phyloP scores from a whole-genome alignment of 2,888 invertebrate species.

The Esperia sulphurella region DNA sequence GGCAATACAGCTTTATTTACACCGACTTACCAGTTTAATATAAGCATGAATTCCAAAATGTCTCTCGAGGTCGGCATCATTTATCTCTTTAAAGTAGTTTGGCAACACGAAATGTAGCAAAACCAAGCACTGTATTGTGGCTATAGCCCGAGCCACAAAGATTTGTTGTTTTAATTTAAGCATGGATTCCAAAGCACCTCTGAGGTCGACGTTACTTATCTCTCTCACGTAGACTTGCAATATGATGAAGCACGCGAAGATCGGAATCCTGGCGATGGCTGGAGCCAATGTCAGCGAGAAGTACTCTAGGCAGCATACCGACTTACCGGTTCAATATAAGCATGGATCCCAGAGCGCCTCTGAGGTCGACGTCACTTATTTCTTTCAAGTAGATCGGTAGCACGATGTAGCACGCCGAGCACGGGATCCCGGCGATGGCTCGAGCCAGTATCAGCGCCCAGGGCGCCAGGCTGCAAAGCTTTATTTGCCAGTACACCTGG shows the following conservation, averaged over 20 bases:
- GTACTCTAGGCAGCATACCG: too few relatives aligned
- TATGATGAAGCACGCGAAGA: slow-evolving; percentile 71
- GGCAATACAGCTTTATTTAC: slow-evolving; percentile 56
- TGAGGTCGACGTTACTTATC: slow-evolving; percentile 65
- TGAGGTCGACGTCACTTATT: slow-evolving; percentile 65
- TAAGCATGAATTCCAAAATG: too few relatives aligned
- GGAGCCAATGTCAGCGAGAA: slow-evolving; percentile 66
- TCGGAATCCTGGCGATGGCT: slow-evolving; percentile 66
- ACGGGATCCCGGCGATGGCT: slow-evolving; percentile 66
- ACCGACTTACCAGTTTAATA: slow-evolving; percentile 63
- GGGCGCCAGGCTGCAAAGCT: slow-evolving; percentile 54
- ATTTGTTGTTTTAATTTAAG: too few relatives aligned
- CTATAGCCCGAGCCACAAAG: too few relatives aligned
- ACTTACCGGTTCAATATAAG: slow-evolving; percentile 66
- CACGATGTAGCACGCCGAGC: slow-evolving; percentile 71
- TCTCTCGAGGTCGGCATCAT: too few relatives aligned
- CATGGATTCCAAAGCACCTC: slow-evolving; percentile 69
- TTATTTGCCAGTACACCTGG: slow-evolving; percentile 69
- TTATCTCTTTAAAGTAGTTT: too few relatives aligned
- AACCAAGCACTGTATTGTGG: too few relatives aligned
- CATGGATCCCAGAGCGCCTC: slow-evolving; percentile 63
- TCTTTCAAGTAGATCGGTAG: slow-evolving; percentile 70
- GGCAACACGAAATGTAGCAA: too few relatives aligned
- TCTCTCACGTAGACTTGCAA: slow-evolving; percentile 70
- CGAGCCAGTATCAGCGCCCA: slow-evolving; percentile 68